phyloP scores from a whole-genome alignment of 2,797 vertebrate species.

The Rhabdomys pumilio region DNA sequence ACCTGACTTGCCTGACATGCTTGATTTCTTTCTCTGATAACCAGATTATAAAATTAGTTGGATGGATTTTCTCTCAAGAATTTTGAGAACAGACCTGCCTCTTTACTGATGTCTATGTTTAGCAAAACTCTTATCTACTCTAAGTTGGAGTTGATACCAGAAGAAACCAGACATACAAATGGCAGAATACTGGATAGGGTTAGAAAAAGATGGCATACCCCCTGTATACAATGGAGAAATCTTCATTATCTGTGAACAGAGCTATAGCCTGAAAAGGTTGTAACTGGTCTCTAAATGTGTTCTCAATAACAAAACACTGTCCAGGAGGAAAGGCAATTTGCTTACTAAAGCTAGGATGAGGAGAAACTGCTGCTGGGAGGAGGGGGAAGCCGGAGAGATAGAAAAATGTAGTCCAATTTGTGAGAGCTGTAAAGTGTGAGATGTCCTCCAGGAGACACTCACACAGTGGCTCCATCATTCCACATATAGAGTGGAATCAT shows the following conservation, averaged over 20 bases:
- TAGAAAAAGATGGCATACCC: neutral
- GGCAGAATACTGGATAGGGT: neutral
- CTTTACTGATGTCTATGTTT: neutral
- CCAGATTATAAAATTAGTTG: neutral
- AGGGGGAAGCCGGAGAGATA: neutral
- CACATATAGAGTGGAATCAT: no score
- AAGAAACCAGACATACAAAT: neutral
- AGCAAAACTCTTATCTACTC: neutral
- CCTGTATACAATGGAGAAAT: neutral
- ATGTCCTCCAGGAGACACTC: neutral
- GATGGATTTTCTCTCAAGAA: neutral
- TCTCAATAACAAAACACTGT: neutral
- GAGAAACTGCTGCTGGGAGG: neutral
- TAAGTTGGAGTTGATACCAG: neutral
- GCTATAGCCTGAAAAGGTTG: neutral
- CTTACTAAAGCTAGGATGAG: neutral
- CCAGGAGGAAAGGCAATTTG: neutral
- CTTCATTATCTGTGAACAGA: neutral
- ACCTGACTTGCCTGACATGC: rapidly evolving
- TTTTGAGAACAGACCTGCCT: neutral
- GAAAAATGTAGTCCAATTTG: neutral
- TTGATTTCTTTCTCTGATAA: neutral
- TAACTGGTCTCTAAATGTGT: neutral
- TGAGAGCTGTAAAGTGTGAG: neutral
- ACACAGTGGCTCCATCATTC: neutral